These are phyloP conservation scores for Tipula lateralis DNA, from an alignment of 2,888 invertebrate species.

Conservation along the genomic window DNA sequence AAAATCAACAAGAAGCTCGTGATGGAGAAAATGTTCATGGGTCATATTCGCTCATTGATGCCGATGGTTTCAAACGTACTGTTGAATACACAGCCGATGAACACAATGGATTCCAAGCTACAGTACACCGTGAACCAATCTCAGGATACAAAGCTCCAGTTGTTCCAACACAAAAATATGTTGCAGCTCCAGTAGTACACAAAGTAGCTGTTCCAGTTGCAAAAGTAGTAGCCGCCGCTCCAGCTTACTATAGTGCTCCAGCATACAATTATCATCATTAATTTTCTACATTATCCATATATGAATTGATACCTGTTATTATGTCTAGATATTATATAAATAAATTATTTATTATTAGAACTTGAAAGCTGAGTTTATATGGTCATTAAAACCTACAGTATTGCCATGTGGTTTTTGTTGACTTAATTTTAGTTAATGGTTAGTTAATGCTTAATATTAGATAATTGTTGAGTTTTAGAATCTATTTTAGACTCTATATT, in stretches of 20 bases:
- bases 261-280: background rate
- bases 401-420: no score
- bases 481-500: no score
- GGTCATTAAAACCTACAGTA: no score
- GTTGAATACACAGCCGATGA: slow-evolving; percentile 55
- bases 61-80: slow-evolving; percentile 53
- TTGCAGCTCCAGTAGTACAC: background rate
- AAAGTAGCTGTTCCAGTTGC: background rate
- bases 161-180: background rate
- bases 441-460: no score
- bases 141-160: background rate
- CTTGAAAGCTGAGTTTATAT: no score
- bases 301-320: no score
- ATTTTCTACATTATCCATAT: no score
- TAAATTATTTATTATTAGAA: no score
- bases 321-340: no score
- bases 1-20: slow-evolving; percentile 51
- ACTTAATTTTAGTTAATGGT: no score
- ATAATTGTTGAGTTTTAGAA: no score
- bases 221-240: background rate
- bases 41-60: slow-evolving; percentile 52
- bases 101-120: slow-evolving; percentile 54
- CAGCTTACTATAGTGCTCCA: background rate
- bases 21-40: slow-evolving; percentile 54
- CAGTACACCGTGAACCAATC: slow-evolving; percentile 51